Evolutionary conservation across 2,113 vertebrate species (phyloP).

Genomic region (Stegastes partitus): DNA sequence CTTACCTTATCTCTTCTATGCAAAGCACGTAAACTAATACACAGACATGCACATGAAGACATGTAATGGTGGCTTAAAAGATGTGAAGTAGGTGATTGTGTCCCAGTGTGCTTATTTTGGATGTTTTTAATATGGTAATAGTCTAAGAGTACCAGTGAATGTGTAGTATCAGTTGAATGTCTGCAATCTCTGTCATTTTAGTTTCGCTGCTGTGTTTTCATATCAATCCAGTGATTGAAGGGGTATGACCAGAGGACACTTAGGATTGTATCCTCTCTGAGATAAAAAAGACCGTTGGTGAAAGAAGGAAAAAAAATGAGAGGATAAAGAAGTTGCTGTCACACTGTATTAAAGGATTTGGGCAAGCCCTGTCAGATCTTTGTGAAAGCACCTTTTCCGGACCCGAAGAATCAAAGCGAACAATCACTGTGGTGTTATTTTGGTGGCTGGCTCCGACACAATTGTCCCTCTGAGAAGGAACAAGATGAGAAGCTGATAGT

Average conservation of each 20-base stretch:
- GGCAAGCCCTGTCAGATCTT: slow-evolving; percentile 46
- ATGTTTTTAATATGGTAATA: neutral
- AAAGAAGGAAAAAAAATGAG: slow-evolving; percentile 26
- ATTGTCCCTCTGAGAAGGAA: slow-evolving; percentile 36
- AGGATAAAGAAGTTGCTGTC: slow-evolving; percentile 37
- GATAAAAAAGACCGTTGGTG: slow-evolving; percentile 17
- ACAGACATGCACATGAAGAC: neutral
- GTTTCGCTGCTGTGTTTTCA: slow-evolving; percentile 1
- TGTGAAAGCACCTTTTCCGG: slow-evolving; percentile 52
- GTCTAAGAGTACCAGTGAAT: neutral
- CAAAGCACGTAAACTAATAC: slow-evolving; percentile 3
- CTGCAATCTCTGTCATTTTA: neutral
- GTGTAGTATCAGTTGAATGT: slow-evolving; percentile 2
- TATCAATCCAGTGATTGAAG: slow-evolving; percentile 25
- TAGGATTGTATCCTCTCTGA: slow-evolving; percentile 13
- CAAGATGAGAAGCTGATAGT: slow-evolving; percentile 54
- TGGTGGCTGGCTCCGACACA: slow-evolving; percentile 42
- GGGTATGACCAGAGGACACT: slow-evolving; percentile 14
- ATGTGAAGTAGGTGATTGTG: slow-evolving; percentile 1
- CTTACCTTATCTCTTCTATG: slow-evolving; percentile 28
- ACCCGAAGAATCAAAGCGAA: slow-evolving; percentile 30
- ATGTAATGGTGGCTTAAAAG: neutral
- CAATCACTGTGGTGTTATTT: slow-evolving; percentile 56
- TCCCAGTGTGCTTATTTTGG: neutral
- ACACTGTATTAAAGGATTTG: slow-evolving; percentile 51